Percentiles rank a stretch among this genome's conserved stretches.
Conservation (phyloP, 2,797 vertebrate species). For the Tachyglossus aculeatus region DNA sequence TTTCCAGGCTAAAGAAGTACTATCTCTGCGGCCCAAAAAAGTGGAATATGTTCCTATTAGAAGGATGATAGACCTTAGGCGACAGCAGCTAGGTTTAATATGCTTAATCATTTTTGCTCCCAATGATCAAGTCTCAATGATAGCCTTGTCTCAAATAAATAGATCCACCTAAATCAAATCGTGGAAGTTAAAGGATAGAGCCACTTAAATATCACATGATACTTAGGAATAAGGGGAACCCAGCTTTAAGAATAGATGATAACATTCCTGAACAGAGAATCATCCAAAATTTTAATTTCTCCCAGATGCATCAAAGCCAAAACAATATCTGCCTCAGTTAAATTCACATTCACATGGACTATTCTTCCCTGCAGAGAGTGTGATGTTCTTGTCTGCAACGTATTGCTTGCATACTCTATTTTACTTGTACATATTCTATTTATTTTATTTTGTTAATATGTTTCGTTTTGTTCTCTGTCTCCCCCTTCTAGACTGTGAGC, state of each 20-base stretch:
- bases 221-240: not conserved
- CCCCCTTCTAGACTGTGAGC: too few relatives aligned
- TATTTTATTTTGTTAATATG: too few relatives aligned
- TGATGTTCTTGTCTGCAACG: too few relatives aligned
- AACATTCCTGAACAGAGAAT: not conserved
- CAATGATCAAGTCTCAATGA: not conserved
- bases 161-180: not conserved
- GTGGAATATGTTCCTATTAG: not conserved
- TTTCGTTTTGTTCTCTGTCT: too few relatives aligned
- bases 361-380: too few relatives aligned
- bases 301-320: not conserved
- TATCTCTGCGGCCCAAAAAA: slow-evolving; percentile 20
- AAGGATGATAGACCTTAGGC: slow-evolving; percentile 6
- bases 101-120: not conserved
- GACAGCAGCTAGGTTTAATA: not conserved
- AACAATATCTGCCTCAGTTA: too few relatives aligned
- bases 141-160: not conserved
- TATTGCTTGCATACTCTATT: too few relatives aligned
- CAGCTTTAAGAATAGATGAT: not conserved
- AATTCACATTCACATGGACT: too few relatives aligned
- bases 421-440: too few relatives aligned
- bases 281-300: too few relatives aligned
- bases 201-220: not conserved
- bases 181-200: not conserved
- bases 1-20: slow-evolving; percentile 13